Evolutionary conservation across 2,113 vertebrate species (phyloP), one percentile per base, ranked within the genome.

Genomic region (Axis porcinus): DNA sequence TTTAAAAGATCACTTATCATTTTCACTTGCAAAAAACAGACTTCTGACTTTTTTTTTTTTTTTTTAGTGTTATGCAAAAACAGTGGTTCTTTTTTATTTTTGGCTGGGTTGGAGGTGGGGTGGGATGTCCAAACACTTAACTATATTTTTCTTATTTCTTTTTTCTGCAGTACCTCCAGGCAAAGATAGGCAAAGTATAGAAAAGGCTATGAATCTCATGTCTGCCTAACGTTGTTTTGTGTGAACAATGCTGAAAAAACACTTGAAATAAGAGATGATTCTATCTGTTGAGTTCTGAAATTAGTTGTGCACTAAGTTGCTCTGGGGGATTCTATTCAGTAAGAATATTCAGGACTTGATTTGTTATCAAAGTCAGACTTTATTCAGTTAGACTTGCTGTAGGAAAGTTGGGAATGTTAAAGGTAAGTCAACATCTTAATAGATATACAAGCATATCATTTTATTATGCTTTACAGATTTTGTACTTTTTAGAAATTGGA

Each of bases 331-430:
- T 47, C 47, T 92, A n/a, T 43, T 94, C 30, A 86, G 7, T 82
- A 45, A 93, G 45, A 90, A 33, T 81, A 94, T 67, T 47, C 64
- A 76, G 50, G 85, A n/a, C 40, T 74, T 96, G 76, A 52, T 93
- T 82, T 94, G 17, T 84, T 88, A 82, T 33, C 6, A 92, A 89
- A 85, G 7, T 70, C 40, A 90, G 76, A 30, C 43, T 94, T 54
- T 1, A 70, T 86, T 94, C 43, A 45, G 9, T 82, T 19, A 93
- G 30, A 91, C 14, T 85, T 89, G 27, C 33, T 13, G 9, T 14
- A 95, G 52, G 47, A 94, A 94, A 86, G 27, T 33, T 95, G 43
- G 30, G 27, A 76, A 86, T 85, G 87, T 67, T 94, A 52, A 94
- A 64, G 36, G 52, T 60, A 78, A 86, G 47, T 92, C n/a, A 87